Evolutionary conservation across 2,888 invertebrate genomes (phyloP).

Genomic region (Ischnus inquisitorius): DNA sequence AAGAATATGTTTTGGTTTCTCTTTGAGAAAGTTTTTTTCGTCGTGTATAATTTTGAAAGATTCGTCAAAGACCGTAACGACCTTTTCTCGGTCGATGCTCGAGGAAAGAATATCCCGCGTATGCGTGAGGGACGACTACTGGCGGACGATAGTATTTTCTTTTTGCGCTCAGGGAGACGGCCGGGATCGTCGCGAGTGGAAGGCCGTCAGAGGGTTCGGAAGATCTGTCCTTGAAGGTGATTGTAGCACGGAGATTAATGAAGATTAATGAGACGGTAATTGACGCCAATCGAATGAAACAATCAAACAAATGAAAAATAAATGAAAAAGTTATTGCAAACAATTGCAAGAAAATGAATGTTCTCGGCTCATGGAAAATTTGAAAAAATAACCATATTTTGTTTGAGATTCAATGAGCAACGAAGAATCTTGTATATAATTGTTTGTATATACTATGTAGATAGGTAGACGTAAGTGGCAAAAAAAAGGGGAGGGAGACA

Average conservation of each 20-base stretch:
- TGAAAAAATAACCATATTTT: too few species aligned
- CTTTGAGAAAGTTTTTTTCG: slow-evolving; percentile 9
- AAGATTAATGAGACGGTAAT: background rate
- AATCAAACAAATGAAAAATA: too few species aligned
- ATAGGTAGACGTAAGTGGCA: slow-evolving; percentile 1
- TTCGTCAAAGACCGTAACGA: slow-evolving; percentile 28
- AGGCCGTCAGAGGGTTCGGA: slow-evolving; percentile 17
- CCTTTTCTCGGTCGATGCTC: slow-evolving; percentile 62
- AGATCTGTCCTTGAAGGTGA: background rate
- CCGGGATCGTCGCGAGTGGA: background rate
- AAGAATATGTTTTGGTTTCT: background rate
- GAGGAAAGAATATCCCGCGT: background rate
- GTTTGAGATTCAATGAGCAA: too few species aligned
- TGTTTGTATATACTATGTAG: slow-evolving; percentile 25
- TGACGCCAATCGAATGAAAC: background rate
- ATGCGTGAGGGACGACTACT: slow-evolving; percentile 55
- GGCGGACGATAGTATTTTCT: background rate
- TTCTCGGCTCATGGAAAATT: too few species aligned
- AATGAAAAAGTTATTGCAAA: too few species aligned
- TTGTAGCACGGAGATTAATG: background rate
- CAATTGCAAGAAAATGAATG: too few species aligned
- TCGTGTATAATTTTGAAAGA: background rate
- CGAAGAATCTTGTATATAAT: too few species aligned
- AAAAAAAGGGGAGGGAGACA: slow-evolving; percentile 60
- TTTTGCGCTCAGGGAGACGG: background rate